Evolutionary conservation across 2,888 invertebrate species (phyloP).

Genomic region (Drosophila incognita): DNA sequence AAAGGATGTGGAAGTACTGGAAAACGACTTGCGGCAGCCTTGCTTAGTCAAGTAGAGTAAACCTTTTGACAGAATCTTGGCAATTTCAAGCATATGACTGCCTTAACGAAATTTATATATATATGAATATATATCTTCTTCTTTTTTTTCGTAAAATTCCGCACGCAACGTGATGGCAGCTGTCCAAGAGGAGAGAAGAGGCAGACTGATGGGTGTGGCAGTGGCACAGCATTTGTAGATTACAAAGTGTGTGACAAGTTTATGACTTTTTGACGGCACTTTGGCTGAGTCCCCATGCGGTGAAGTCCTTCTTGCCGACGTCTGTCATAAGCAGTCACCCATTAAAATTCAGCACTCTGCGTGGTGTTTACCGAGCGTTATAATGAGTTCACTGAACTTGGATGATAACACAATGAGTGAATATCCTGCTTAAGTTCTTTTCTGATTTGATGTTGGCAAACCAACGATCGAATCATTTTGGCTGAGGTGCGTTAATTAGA

Average conservation of each 20-base stretch:
- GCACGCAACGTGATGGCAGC: conserved; percentile 55
- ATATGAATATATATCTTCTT: not conserved
- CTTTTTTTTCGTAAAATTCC: conserved; percentile 37
- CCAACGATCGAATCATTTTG: conserved; percentile 1
- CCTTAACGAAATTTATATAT: conserved; percentile 38
- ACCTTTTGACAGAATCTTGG: conserved; percentile 19
- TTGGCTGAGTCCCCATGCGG: conserved; percentile 35
- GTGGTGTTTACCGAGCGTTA: conserved; percentile 43
- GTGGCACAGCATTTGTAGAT: conserved; percentile 51
- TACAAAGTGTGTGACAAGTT: conserved; percentile 76
- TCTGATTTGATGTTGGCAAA: conserved; percentile 17
- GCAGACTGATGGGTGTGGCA: not conserved
- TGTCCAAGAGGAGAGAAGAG: conserved; percentile 41
- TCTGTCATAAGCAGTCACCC: conserved; percentile 58
- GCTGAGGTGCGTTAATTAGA: conserved; percentile 22
- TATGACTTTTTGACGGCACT: conserved; percentile 73
- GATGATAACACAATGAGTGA: conserved; percentile 34
- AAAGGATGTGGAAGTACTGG: not conserved
- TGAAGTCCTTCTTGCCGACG: conserved; percentile 17
- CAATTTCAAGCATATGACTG: conserved; percentile 31
- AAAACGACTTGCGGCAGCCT: not conserved
- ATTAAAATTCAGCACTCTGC: conserved; percentile 44
- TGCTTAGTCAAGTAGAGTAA: conserved; percentile 8
- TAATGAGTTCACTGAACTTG: conserved; percentile 70
- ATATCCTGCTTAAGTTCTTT: conserved; percentile 1